phyloP scores from a whole-genome alignment of 37 sponge, comb jelly and placozoan species.

The Amphimedon queenslandica region DNA sequence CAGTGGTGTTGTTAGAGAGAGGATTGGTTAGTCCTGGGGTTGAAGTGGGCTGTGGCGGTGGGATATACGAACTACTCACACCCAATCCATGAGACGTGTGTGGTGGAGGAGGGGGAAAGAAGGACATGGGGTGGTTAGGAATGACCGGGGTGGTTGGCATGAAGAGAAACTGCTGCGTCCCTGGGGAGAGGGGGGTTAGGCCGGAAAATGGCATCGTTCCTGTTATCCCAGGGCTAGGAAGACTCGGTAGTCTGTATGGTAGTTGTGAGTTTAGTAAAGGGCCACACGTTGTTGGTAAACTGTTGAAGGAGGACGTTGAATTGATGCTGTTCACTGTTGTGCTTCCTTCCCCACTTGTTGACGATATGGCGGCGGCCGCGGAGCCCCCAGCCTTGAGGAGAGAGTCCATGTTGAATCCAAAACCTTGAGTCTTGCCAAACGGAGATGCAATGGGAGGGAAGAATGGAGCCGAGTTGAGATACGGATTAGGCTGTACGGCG shows the following conservation, averaged over 20 bases:
- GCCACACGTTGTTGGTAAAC: conserved; percentile 17
- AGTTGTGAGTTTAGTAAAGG: conserved; percentile 46
- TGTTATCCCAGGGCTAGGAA: conserved; percentile 56
- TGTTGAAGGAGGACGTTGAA: conserved; percentile 9
- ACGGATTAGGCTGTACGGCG: conserved; percentile 9
- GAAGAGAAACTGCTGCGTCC: conserved; percentile 63
- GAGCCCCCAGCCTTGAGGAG: conserved; percentile 29
- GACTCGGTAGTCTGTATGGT: conserved; percentile 46
- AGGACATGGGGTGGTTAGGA: conserved; percentile 21
- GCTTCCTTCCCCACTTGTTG: background rate
- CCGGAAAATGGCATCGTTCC: conserved; percentile 51
- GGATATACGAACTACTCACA: no score
- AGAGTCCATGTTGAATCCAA: conserved; percentile 54
- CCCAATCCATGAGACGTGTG: no score
- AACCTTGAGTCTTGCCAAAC: conserved; percentile 49
- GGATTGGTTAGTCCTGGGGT: no score
- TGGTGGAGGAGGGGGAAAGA: conserved; percentile 42
- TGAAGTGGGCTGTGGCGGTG: no score
- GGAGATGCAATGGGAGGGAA: conserved; percentile 56
- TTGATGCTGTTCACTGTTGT: conserved; percentile 6
- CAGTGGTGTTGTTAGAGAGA: no score
- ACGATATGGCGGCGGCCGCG: background rate
- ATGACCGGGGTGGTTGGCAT: conserved; percentile 67
- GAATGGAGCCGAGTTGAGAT: conserved; percentile 30
- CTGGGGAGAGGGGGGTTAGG: conserved; percentile 58